Evolutionary conservation across 2,113 vertebrate species (phyloP), one percentile per base, ranked within the genome.

Genomic region (Sapajus apella): DNA sequence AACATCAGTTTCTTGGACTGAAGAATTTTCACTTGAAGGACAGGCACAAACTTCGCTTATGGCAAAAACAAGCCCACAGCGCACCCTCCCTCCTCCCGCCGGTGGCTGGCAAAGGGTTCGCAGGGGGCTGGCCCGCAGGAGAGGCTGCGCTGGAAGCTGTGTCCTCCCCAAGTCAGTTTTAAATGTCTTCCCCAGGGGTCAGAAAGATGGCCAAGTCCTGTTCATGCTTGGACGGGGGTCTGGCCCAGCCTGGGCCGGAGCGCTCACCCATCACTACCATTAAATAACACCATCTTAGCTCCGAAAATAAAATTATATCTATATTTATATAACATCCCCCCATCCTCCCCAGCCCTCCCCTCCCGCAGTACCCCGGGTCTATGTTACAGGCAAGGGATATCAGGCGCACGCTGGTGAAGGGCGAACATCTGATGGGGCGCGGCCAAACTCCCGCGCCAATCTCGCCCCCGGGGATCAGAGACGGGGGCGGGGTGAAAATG

Each of bases 41-140:
- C 98, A 98, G 98, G 98, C 98, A 99, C 98, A 95, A 85, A 97
- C 97, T 97, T 97, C 97, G 93, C 85, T 93, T 97, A 96, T 95
- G 90, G 97, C 95, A 96, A 97, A 87, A 91, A 87, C 85, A 96
- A 97, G 83, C 30, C 2, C 64, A 1, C 55, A 73, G 91, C 16
- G 37, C 96, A 82, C 86, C 81, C 66, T 85, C 95, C 79, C 72
- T 95, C 96, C 96, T 84, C 93, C 95, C 68, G 84, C 90, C 0
- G 43, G 0, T 0, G 58, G 84, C 77, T 43, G 50, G 81, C 12
- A 56, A 52, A 35, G 61, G 90, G 32, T 21, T 73, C 25, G 25
- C 66, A 3, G 14, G 87, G 95, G 91, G 95, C 93, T 85, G 95
- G 96, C 94, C 92, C 89, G 11, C 91, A 96, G 93, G 86, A 97